These are phyloP conservation scores for Galerucella pusilla DNA, from an alignment of 2,888 invertebrate genomes.

Conservation along the genomic window DNA sequence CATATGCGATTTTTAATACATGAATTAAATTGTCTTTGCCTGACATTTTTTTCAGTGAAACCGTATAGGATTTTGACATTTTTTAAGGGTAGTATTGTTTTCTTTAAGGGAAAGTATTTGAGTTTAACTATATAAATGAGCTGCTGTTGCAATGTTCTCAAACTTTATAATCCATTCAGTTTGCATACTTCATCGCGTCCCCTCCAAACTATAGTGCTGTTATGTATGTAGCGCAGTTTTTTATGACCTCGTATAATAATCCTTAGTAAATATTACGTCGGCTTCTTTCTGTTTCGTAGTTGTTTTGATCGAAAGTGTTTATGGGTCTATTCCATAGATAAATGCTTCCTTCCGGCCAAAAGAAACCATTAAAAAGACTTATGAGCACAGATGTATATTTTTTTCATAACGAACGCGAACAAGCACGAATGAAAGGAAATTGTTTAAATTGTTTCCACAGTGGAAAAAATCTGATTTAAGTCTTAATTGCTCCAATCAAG, in stretches of 20 bases:
- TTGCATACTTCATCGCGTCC: too few relatives aligned
- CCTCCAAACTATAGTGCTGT: background rate
- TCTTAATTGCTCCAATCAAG: background rate
- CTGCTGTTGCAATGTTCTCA: too few relatives aligned
- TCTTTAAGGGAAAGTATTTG: too few relatives aligned
- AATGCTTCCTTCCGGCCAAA: constrained; percentile 17
- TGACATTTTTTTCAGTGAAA: too few relatives aligned
- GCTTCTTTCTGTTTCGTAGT: background rate
- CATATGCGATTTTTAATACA: too few relatives aligned
- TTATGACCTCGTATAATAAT: background rate
- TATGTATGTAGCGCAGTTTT: background rate
- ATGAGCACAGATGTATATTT: constrained; percentile 3
- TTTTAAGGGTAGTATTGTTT: too few relatives aligned
- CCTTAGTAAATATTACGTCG: constrained; percentile 1
- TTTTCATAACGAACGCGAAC: background rate
- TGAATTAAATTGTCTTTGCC: too few relatives aligned
- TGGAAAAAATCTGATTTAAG: background rate
- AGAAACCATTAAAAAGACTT: background rate
- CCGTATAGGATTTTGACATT: too few relatives aligned
- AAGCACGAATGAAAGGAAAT: background rate
- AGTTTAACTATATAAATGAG: too few relatives aligned
- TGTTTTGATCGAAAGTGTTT: constrained; percentile 18
- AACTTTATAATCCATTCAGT: too few relatives aligned
- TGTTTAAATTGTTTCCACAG: background rate
- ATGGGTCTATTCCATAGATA: constrained; percentile 5